These are phyloP conservation scores for Dasypogon diadema DNA, from an alignment of 2,888 invertebrate species.

Conservation along the genomic window DNA sequence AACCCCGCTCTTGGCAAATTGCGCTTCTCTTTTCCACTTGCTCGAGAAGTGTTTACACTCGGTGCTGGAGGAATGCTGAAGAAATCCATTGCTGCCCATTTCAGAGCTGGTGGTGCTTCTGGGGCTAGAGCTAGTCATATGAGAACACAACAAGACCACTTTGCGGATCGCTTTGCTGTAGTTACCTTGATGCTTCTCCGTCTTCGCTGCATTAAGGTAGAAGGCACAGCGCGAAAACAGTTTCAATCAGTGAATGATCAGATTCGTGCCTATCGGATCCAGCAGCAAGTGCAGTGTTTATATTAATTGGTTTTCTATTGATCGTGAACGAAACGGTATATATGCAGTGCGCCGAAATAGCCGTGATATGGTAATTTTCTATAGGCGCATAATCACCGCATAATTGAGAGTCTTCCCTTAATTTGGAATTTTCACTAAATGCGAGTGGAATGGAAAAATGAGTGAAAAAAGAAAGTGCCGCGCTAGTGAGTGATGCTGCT, in stretches of 20 bases:
- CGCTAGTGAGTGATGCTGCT: constrained; percentile 55
- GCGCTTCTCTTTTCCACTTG: constrained; percentile 34
- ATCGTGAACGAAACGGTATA: constrained; percentile 8
- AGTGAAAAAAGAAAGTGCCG: constrained; percentile 64
- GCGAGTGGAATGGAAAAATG: constrained; percentile 59
- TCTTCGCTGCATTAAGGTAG: constrained; percentile 4
- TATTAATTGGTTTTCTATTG: not conserved
- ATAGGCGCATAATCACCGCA: not conserved
- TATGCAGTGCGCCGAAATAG: constrained; percentile 6
- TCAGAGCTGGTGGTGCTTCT: not conserved
- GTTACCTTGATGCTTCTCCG: constrained; percentile 27
- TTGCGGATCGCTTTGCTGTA: constrained; percentile 16
- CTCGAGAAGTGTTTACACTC: not conserved
- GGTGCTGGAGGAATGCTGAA: not conserved
- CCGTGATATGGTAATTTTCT: constrained; percentile 15
- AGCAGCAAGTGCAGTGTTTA: constrained; percentile 16
- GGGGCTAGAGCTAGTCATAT: not conserved
- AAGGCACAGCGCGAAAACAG: constrained; percentile 13
- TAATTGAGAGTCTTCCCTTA: not conserved
- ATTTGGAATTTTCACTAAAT: not conserved
- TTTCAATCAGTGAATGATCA: constrained; percentile 34
- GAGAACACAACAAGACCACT: constrained; percentile 26
- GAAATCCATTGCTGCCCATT: constrained; percentile 3
- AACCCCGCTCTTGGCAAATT: not conserved
- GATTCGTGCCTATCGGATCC: constrained; percentile 3